These are phyloP conservation scores for Hippopotamus amphibius DNA, from an alignment of 2,113 vertebrate species.

Conservation along the genomic window DNA sequence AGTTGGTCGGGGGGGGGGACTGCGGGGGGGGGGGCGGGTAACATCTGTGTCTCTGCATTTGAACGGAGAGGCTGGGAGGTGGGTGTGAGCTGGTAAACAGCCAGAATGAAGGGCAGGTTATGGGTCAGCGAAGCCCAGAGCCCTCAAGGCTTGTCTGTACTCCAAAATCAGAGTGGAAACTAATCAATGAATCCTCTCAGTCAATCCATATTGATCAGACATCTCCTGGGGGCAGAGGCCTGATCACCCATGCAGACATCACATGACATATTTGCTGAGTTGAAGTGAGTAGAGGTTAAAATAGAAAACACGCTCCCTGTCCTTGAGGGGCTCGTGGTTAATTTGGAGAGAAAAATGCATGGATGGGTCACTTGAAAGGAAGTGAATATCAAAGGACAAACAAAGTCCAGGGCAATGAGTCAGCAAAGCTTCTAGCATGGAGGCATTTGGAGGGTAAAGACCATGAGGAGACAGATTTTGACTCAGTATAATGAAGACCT, in stretches of 20 bases:
- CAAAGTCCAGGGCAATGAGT: constrained; percentile 38
- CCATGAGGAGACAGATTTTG: neutral
- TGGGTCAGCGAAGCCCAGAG: constrained; percentile 17
- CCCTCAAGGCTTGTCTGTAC: constrained; percentile 62
- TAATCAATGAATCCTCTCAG: constrained; percentile 57
- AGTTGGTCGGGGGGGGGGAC: neutral
- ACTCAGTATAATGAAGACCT: neutral
- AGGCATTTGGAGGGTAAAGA: neutral
- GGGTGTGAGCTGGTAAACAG: neutral
- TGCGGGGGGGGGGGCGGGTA: neutral
- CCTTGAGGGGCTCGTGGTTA: constrained; percentile 54
- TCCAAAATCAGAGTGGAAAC: constrained; percentile 61
- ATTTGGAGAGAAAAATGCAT: constrained; percentile 57
- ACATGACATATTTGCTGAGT: constrained; percentile 15
- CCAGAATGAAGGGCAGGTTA: constrained; percentile 50
- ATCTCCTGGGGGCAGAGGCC: constrained; percentile 57
- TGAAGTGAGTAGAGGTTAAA: constrained; percentile 70
- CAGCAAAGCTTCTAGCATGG: constrained; percentile 21
- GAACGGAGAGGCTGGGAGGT: neutral
- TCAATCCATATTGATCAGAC: constrained; percentile 58
- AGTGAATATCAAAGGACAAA: constrained; percentile 17
- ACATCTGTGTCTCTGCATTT: neutral
- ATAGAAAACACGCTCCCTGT: constrained; percentile 38
- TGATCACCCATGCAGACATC: neutral
- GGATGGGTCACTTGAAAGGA: constrained; percentile 32